These are phyloP conservation scores for Delichon dasypus DNA, from an alignment of 2,797 vertebrate genomes.

Conservation along the genomic window DNA sequence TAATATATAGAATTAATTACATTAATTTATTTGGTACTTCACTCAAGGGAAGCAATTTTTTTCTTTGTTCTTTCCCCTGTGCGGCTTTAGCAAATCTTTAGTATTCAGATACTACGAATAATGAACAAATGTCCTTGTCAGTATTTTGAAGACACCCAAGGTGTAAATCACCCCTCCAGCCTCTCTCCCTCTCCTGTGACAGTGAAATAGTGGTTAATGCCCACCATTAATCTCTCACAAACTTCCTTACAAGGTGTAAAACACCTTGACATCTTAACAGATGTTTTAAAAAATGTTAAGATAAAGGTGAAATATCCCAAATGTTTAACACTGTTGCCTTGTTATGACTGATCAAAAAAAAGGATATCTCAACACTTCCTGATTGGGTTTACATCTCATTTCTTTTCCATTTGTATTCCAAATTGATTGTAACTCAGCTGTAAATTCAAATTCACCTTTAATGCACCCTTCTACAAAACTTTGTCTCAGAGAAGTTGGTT, in stretches of 20 bases:
- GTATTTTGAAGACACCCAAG: background rate
- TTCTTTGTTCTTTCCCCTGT: accelerated
- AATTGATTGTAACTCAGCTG: background rate
- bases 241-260: background rate
- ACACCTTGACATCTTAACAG: background rate
- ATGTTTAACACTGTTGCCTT: background rate
- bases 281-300: background rate
- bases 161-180: background rate
- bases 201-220: background rate
- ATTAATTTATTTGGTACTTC: background rate
- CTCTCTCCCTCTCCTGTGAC: background rate
- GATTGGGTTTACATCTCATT: background rate
- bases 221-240: background rate
- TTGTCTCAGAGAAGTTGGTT: background rate
- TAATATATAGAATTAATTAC: background rate
- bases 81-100: background rate
- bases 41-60: background rate
- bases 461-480: background rate
- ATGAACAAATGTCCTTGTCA: background rate
- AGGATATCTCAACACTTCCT: background rate
- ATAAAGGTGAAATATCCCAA: background rate
- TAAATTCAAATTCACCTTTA: background rate
- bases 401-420: background rate
- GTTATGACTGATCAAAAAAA: background rate
- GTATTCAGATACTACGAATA: background rate